Evolutionary conservation across 2,113 vertebrate species (phyloP), one percentile per base, ranked within the genome.

Genomic region (Cacatua alba): DNA sequence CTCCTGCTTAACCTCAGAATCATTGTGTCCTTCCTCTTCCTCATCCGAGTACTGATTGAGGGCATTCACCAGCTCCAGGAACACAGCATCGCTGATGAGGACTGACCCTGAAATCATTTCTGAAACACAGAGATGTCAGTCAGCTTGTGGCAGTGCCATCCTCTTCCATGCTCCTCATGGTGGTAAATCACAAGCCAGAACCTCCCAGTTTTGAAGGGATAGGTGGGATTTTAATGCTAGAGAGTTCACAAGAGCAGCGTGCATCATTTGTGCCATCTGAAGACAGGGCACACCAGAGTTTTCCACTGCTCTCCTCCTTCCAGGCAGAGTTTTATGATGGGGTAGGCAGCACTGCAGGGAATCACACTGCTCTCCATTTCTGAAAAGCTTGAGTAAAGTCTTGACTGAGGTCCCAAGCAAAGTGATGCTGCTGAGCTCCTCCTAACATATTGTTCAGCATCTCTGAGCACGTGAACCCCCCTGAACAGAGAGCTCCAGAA

Each of bases 31-130:
- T 35, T 99, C 99, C 18, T 99, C 99, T 10, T 99, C 99, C 14
- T 99, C 98, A 2, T 99, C 99, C 0, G 99, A 99, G 86, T 99
- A 99, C 70, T 99, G 99, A 90, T 98, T 99, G 94, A 99, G 96
- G 59, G 99, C 99, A 4, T 99, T 99, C 78, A 99, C 99, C 28
- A 99, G 97, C 98, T 99, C 99, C 96, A 99, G 98, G 93, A 99
- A 99, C 88, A 99, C 98, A 68, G 99, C 98, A 25, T 99, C 99
- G 5, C 98, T 99, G 96, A 99, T 99, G 76, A 99, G 98, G 29
- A 99, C 99, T 3, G 99, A 99, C 43, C 99, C 99, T 82, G 98
- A 97, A 82, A 98, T 98, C 97, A 98, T 98, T 93, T 98, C 98
- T 98, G 90, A 75, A 97, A 96, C 76, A 91, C 26, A 94, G 64